phyloP scores from a whole-genome alignment of 53 echinoderm and acorn worm genomes.

The Mesocentrotus franciscanus region DNA sequence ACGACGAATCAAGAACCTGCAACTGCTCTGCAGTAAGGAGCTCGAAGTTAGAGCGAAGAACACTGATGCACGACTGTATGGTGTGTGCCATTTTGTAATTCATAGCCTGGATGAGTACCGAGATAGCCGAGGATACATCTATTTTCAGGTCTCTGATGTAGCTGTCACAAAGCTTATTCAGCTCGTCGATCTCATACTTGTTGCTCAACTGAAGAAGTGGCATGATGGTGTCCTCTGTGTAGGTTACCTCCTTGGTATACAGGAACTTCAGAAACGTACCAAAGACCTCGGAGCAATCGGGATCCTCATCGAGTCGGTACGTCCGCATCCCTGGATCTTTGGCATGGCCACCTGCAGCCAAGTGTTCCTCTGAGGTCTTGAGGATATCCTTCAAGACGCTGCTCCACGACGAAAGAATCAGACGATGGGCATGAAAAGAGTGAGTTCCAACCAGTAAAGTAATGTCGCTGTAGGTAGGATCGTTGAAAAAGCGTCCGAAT shows the following conservation, averaged over 20 bases:
- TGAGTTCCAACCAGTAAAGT: constrained; percentile 68
- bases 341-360: not conserved
- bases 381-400: constrained; percentile 64
- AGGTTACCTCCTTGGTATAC: constrained; percentile 62
- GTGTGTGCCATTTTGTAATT: constrained; percentile 31
- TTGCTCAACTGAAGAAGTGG: constrained; percentile 68
- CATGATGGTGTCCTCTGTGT: constrained; percentile 62
- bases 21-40: not conserved
- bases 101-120: constrained; percentile 22
- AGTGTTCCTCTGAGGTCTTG: not conserved
- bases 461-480: constrained; percentile 65
- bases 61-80: not conserved
- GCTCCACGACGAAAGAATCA: constrained; percentile 71
- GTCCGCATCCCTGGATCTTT: not conserved
- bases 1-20: not conserved
- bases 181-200: constrained; percentile 70
- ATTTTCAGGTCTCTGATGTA: not conserved
- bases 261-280: constrained; percentile 71
- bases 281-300: constrained; percentile 65
- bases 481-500: constrained; percentile 25
- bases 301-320: constrained; percentile 16
- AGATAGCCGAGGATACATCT: not conserved
- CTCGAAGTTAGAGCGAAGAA: constrained; percentile 35
- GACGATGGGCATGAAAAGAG: constrained; percentile 70
- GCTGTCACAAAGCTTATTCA: constrained; percentile 63